A percentile compares a stretch with the other conserved stretches of the same genome.
Evolutionary conservation across 2,888 invertebrate genomes (phyloP).

Genomic region (Tromatobia lineatoria): DNA sequence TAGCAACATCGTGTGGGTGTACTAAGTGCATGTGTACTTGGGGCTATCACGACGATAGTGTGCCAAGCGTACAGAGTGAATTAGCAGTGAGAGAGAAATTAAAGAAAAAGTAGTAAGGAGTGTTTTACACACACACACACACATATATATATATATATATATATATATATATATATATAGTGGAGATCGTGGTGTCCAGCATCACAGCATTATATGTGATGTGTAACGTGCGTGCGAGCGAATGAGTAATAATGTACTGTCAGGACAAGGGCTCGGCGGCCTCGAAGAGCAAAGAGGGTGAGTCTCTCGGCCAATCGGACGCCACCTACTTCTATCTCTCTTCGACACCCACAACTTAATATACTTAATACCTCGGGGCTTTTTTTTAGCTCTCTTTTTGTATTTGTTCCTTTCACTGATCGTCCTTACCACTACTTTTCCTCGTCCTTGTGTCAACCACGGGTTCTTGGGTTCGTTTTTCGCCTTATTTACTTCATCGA

Average conservation of each 20-base stretch:
- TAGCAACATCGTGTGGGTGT: slow-evolving; percentile 12
- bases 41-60: neutral
- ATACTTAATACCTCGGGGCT: slow-evolving; percentile 11
- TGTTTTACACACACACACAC: no score
- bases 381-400: slow-evolving; percentile 43
- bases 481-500: slow-evolving; percentile 44
- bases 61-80: neutral
- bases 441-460: slow-evolving; percentile 51
- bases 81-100: neutral
- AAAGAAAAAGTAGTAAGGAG: slow-evolving; percentile 11
- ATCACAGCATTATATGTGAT: slow-evolving; percentile 81
- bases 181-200: slow-evolving; percentile 55
- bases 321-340: slow-evolving; percentile 9
- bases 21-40: slow-evolving; percentile 19
- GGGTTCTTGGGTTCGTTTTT: slow-evolving; percentile 40
- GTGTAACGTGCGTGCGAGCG: slow-evolving; percentile 77
- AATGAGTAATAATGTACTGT: slow-evolving; percentile 84
- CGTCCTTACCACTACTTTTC: slow-evolving; percentile 54
- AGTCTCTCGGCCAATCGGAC: slow-evolving; percentile 67
- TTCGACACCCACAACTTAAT: neutral
- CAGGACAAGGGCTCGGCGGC: slow-evolving; percentile 83
- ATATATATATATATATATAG: neutral
- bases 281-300: slow-evolving; percentile 84
- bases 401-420: slow-evolving; percentile 43
- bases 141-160: no score